phyloP scores from a whole-genome alignment of 2,888 invertebrate species.

The Epinotia brunnichana region DNA sequence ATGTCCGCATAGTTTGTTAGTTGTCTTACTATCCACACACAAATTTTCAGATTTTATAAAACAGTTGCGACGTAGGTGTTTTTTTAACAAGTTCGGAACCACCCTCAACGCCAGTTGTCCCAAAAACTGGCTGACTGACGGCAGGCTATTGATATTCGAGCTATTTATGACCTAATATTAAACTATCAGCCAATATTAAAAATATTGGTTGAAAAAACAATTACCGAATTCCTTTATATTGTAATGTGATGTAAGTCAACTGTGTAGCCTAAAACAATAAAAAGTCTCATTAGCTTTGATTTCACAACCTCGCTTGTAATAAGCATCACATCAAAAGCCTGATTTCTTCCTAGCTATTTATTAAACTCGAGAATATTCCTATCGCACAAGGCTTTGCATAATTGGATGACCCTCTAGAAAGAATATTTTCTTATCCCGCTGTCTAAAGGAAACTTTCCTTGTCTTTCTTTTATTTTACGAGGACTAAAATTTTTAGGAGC shows the following conservation, averaged over 20 bases:
- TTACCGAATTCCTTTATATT: background rate
- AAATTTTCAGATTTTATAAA: no score
- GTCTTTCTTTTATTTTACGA: conserved; percentile 33
- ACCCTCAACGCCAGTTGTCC: no score
- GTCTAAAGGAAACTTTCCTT: conserved; percentile 32
- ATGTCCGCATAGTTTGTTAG: no score
- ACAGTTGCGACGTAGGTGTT: no score
- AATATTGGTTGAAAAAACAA: background rate
- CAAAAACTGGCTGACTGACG: no score
- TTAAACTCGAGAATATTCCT: conserved; percentile 48
- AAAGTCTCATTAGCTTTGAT: background rate
- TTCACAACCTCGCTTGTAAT: background rate
- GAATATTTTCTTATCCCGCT: conserved; percentile 48
- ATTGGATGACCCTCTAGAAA: conserved; percentile 55
- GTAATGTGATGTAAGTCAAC: background rate
- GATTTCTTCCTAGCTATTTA: conserved; percentile 46
- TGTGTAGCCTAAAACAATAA: background rate
- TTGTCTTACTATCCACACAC: no score
- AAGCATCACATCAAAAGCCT: background rate
- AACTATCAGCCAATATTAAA: no score
- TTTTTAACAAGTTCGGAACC: no score
- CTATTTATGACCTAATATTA: no score
- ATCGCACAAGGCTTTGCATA: conserved; percentile 51
- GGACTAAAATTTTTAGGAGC: conserved; percentile 6
- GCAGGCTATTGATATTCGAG: no score